phyloP scores from a whole-genome alignment of 2,888 invertebrate species.

The Polydrusus pterygomalis region DNA sequence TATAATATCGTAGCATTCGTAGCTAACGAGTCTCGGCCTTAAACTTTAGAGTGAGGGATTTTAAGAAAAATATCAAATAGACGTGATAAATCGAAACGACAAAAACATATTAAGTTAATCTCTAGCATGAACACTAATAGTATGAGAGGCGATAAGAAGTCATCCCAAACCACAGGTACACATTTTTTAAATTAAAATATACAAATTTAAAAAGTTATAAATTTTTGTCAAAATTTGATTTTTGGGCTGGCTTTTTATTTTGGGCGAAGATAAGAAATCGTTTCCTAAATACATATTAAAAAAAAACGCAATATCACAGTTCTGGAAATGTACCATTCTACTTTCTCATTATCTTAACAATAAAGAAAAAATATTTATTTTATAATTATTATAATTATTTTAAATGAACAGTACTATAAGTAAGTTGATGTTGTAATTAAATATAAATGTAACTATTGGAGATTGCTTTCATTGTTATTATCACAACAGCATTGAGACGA shows the following conservation, averaged over 20 bases:
- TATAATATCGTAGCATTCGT: too few relatives aligned
- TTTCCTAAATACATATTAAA: slow-evolving; percentile 21
- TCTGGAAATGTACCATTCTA: too few relatives aligned
- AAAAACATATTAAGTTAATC: slow-evolving; percentile 63
- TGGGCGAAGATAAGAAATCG: slow-evolving; percentile 51
- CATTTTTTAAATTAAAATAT: slow-evolving; percentile 36
- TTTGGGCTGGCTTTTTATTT: slow-evolving; percentile 42
- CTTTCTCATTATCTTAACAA: too few relatives aligned
- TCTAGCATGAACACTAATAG: slow-evolving; percentile 66
- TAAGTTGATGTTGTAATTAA: too few relatives aligned
- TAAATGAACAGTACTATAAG: too few relatives aligned
- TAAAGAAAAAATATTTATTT: too few relatives aligned
- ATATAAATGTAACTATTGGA: too few relatives aligned
- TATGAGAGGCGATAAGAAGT: slow-evolving; percentile 61
- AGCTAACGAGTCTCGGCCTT: too few relatives aligned
- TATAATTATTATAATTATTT: too few relatives aligned
- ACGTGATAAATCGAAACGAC: slow-evolving; percentile 60
- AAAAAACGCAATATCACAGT: not conserved
- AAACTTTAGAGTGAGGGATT: too few relatives aligned
- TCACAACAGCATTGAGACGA: not conserved
- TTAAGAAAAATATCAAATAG: not conserved
- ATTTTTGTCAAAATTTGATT: slow-evolving; percentile 21
- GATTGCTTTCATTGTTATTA: too few relatives aligned
- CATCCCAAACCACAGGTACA: slow-evolving; percentile 48
- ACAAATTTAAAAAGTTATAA: not conserved